phyloP scores from a whole-genome alignment of 2,113 vertebrate genomes.

The Tragelaphus strepsiceros region DNA sequence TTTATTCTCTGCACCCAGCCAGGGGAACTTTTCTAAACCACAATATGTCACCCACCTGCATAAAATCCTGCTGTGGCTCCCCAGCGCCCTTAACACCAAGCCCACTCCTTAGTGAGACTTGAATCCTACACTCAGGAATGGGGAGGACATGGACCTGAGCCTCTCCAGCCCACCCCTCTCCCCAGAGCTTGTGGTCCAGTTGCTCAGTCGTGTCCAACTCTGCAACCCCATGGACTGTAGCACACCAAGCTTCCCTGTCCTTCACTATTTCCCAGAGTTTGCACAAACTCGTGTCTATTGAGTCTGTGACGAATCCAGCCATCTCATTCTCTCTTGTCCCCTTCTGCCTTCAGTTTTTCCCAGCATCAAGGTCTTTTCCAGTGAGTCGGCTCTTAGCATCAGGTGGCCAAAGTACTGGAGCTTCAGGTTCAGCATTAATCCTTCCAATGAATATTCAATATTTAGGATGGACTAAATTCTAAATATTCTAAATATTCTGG shows the following conservation, averaged over 20 bases:
- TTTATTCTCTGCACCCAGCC: neutral
- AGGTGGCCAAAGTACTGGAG: neutral
- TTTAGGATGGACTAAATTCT: neutral
- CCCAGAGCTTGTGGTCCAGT: neutral
- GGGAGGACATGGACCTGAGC: neutral
- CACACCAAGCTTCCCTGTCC: neutral
- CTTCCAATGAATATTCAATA: neutral
- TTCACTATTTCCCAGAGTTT: neutral
- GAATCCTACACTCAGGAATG: accelerated
- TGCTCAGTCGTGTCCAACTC: neutral
- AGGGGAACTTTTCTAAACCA: neutral
- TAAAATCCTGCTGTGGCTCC: neutral
- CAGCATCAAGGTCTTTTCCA: neutral
- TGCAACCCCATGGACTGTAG: neutral
- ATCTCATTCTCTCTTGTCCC: neutral
- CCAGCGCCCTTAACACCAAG: neutral
- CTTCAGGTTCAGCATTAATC: neutral
- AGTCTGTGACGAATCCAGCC: neutral
- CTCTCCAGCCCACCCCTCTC: neutral
- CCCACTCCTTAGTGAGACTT: neutral
- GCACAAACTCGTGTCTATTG: neutral
- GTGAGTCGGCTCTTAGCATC: neutral
- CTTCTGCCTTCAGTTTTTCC: neutral
- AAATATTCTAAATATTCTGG: neutral
- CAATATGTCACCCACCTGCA: neutral